Evolutionary conservation across 2,113 vertebrate species (phyloP).

Genomic region (Tetrao urogallus): DNA sequence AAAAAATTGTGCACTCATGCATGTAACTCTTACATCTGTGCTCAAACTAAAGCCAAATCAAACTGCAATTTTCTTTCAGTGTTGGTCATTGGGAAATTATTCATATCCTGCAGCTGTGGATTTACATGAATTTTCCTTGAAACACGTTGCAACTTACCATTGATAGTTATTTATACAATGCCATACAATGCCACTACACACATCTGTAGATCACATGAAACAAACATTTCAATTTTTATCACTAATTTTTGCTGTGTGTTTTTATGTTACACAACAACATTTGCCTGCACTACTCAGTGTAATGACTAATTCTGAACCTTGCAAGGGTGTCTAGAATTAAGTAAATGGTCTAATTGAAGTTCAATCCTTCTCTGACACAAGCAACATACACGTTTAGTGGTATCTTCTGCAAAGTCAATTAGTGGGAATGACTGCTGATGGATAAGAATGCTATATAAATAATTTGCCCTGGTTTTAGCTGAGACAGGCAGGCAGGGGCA

Average conservation of each 20-base stretch:
- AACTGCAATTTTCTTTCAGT: neutral
- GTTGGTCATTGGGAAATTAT: neutral
- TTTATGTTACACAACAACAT: neutral
- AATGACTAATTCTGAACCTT: neutral
- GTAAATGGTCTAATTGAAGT: conserved; percentile 63
- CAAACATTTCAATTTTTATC: neutral
- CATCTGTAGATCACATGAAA: neutral
- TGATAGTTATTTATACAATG: neutral
- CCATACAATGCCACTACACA: neutral
- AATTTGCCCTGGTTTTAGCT: neutral
- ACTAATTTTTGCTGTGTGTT: neutral
- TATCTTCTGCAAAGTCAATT: conserved; percentile 76
- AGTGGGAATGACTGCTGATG: neutral
- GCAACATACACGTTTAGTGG: conserved; percentile 76
- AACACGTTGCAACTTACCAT: neutral
- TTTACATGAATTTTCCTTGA: neutral
- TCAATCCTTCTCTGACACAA: conserved; percentile 73
- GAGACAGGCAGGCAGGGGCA: too few species aligned
- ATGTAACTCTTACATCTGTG: neutral
- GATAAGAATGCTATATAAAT: neutral
- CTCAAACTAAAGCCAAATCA: neutral
- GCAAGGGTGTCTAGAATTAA: neutral
- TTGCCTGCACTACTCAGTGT: neutral
- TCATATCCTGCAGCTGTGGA: neutral
- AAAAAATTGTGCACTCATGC: neutral